Conservation (phyloP, 2,797 vertebrate genomes). For the Halcyon smyrnensis region DNA sequence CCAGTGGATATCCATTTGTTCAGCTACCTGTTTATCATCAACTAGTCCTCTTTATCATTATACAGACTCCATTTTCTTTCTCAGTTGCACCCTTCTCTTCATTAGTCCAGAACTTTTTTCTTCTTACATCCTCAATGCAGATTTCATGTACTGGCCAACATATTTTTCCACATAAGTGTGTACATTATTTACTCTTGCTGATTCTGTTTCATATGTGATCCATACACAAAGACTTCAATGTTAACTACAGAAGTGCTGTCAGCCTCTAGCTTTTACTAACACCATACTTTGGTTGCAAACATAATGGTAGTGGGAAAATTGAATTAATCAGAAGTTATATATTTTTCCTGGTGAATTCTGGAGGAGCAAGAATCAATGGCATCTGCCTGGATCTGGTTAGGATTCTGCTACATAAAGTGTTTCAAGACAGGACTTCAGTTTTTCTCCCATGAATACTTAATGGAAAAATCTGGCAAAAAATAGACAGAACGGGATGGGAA, state of each 20-base stretch:
- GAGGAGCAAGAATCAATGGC: background rate
- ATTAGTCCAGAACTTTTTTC: background rate
- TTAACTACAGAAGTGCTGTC: background rate
- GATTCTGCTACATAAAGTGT: background rate
- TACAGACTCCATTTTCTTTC: background rate
- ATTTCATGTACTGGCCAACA: background rate
- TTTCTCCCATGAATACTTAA: background rate
- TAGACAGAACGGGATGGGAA: background rate
- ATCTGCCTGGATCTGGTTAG: background rate
- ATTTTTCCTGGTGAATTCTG: background rate
- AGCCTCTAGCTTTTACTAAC: background rate
- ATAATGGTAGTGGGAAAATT: background rate
- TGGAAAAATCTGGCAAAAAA: background rate
- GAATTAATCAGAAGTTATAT: background rate
- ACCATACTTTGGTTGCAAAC: background rate
- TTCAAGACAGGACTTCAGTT: background rate
- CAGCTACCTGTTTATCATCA: background rate
- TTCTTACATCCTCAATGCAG: background rate
- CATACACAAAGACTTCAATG: background rate
- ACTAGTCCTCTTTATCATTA: background rate
- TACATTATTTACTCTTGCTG: background rate
- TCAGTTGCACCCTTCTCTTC: background rate
- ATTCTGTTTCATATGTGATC: background rate
- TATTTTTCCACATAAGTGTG: background rate
- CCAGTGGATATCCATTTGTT: background rate